Base-by-base conservation (phyloP, 2,888 invertebrate genomes). In the Heteromyza rotundicornis region DNA sequence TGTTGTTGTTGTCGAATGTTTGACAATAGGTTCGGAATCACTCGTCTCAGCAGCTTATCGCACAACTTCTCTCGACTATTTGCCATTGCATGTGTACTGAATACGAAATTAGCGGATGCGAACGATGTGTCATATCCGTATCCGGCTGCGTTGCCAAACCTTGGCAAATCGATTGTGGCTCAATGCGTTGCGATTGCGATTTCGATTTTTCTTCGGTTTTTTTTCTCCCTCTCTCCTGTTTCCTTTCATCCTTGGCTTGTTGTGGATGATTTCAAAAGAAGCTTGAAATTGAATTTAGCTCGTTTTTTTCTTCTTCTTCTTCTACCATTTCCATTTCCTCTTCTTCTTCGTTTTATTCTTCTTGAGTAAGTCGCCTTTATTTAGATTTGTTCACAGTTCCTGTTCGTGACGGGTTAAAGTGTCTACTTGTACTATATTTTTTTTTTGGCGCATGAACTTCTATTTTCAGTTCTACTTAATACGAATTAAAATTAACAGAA, bases 21-120 rank as follows among this genome's bases (percentile, higher is more conserved):
- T 40, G 40, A 40, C 40, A 40, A 40, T 40, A 40, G 40, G 7
- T 40, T 40, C 16, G 27, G n/a, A 40, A n/a, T 40, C 40, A 40
- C 2, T 7, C 40, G 40, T 40, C 40, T 40, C n/a, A n/a, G 32
- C n/a, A n/a, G 27, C 40, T 40, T 40, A 47, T 20, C 20, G 47
- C 40, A 40, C 12, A 40, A n/a, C 47, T 20, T 47, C 47, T 22
- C 17, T 19, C 50, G 23, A 27, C 52, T 52, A 52, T 52, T 52
- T 52, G 23, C 27, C 2, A 3, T n/a, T 2, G 7, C 52, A 16
- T 52, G 52, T 52, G 52, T 17, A 5, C 27, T 52, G 52, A 22
- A 52, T 52, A 52, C 52, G 52, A 52, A 52, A 52, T 52, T 52
- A 52, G 24, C 52, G 52, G 52, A 52, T 52, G 52, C 52, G 52